Base-by-base conservation (phyloP, 2,797 vertebrate species). In the Prionace glauca region DNA sequence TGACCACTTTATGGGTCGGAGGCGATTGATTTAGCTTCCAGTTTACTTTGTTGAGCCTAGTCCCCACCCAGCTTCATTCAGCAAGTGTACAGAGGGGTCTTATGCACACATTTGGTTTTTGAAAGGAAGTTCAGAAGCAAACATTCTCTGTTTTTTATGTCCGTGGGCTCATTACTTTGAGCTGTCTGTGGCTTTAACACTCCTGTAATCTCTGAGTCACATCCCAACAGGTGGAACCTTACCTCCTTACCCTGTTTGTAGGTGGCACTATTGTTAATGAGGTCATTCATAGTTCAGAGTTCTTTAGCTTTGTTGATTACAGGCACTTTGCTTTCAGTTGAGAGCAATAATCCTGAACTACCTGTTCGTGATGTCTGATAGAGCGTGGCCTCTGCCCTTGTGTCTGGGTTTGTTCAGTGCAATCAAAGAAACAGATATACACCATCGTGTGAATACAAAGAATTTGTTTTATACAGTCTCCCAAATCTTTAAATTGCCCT, bases 221-320 rank as follows among this genome's bases (percentile, higher is more conserved):
- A 26, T 67, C 9, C n/a, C 20, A 84, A 36, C 81, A 84, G 36
- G 20, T 69, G 18, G 18, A 92, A 22, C 3, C 90, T 79, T 10
- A 69, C 65, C 65, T 41, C 65, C n/a, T 36, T 41, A 29, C 36
- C 36, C 62, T 69, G 36, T 92, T 92, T 84, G 36, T 84, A 84
- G 79, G 79, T 84, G 36, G 88, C n/a, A 41, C 62, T 41, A n/a
- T 67, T 92, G 60, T 62, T 32, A 62, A 1, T 67, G 90, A 92
- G 90, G n/a, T 92, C 90, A 92, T 24, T 92, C 67, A 36, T 92
- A 67, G 90, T 69, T 92, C 90, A 92, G 65, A 69, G 67, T 2
- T 41, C 22, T 41, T 69, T 24, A 20, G n/a, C 62, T 69, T 67
- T 92, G 90, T 69, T 92, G n/a, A 26, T 0, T 69, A 69, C 67